Evolutionary conservation across 1,140 invertebrate genomes (phyloP).

Genomic region (Venturia canescens): DNA sequence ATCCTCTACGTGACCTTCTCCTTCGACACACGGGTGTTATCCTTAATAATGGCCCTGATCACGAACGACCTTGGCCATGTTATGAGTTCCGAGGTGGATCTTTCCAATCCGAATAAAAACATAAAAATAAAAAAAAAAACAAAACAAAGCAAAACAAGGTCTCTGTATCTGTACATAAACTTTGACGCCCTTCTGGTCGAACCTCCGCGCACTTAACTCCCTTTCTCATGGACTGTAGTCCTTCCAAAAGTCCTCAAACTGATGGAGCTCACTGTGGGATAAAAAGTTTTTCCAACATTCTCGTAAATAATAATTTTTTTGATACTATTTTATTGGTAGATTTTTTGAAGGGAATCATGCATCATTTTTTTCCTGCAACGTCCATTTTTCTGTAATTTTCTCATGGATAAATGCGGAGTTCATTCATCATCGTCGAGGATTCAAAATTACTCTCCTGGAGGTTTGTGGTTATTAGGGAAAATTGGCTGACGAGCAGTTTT

Average conservation of each 20-base stretch:
- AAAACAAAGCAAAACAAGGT: too few relatives aligned
- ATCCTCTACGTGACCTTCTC: conserved; percentile 38
- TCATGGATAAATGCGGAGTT: too few relatives aligned
- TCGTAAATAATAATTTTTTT: neutral
- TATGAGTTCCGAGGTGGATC: conserved; percentile 49
- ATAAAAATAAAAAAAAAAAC: neutral
- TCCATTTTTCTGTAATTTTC: too few relatives aligned
- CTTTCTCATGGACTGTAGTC: neutral
- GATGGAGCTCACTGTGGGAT: neutral
- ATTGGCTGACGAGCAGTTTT: too few relatives aligned
- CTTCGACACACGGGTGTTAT: conserved; percentile 47
- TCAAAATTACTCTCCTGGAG: too few relatives aligned
- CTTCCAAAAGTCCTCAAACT: neutral
- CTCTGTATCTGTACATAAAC: neutral
- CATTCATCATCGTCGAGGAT: too few relatives aligned
- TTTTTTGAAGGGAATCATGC: neutral
- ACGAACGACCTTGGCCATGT: conserved; percentile 48
- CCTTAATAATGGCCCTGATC: conserved; percentile 48
- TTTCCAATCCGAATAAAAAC: conserved; percentile 30
- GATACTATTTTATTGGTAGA: too few relatives aligned
- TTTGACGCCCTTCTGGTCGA: neutral
- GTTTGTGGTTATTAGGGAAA: too few relatives aligned
- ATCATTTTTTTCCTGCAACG: neutral
- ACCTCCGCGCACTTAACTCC: neutral
- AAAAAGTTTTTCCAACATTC: neutral